Evolutionary conservation across 2,797 vertebrate genomes (phyloP), one percentile per base, ranked within the genome.

Genomic region (Graptemys geographica): DNA sequence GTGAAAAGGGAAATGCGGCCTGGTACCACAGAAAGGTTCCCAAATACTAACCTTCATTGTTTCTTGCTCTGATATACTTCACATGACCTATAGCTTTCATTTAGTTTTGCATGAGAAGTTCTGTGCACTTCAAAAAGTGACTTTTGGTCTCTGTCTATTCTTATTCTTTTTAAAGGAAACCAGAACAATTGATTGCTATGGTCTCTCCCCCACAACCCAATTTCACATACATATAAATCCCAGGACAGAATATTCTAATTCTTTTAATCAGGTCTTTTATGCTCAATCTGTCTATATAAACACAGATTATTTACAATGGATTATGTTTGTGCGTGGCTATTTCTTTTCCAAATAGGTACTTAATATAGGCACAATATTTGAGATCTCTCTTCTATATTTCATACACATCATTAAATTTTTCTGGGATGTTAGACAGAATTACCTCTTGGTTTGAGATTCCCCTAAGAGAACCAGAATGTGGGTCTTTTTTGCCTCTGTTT

Each of bases 221-320:
- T 94, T 94, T 81, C 59, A 21, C 86, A 76, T 92, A 92, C 89
- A 94, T 94, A 96, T 96, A 96, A 91, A 96, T 93, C 86, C 94
- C 52, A n/a, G 86, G 79, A 79, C 11, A 2, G 37, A 27, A 72
- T 78, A 11, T 53, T 33, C 90, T 96, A 87, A 94, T 97, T 96
- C 90, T 95, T 97, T 89, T 90, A 89, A 93, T 91, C 95, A 78
- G 79, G 72, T n/a, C 79, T 79, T 81, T 96, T 96, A 93, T 93
- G 92, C 86, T 95, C 95, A 90, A 52, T 93, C 93, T 93, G 76
- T 31, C 93, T 89, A 49, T 93, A 92, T 95, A 95, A 96, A 94
- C 72, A 81, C 8, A 41, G 76, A 44, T 79, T 94, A 49, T 86
- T 88, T 84, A 5, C 76, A 44, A 44, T 62, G n/a, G 37, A 76